These are phyloP conservation scores for Anser brachyrhynchus DNA, from an alignment of 2,113 vertebrate genomes.

Conservation along the genomic window DNA sequence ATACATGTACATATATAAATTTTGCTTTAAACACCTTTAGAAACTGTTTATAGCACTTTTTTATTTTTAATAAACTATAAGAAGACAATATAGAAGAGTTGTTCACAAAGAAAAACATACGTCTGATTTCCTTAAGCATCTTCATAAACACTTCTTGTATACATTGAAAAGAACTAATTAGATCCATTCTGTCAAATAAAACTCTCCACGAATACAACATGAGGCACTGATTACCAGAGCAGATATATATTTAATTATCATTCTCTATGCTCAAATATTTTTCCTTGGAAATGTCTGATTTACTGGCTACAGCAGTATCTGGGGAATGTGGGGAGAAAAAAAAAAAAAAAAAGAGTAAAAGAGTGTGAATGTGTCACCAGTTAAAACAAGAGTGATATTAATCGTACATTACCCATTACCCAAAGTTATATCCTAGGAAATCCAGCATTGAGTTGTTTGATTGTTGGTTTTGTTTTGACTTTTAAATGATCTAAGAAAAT, in stretches of 20 bases:
- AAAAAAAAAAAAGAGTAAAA: background rate
- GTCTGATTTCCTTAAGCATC: background rate
- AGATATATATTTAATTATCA: background rate
- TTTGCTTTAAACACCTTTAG: background rate
- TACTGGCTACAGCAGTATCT: background rate
- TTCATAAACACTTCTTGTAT: background rate
- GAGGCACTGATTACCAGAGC: background rate
- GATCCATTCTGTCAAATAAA: background rate
- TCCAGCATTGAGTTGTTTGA: background rate
- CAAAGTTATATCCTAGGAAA: background rate
- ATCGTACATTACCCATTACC: background rate
- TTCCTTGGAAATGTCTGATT: background rate
- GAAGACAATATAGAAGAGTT: background rate
- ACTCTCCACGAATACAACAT: background rate
- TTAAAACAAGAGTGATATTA: background rate
- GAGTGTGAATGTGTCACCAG: background rate
- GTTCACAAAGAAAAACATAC: background rate
- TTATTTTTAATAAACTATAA: background rate
- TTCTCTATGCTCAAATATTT: background rate
- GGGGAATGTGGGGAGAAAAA: background rate
- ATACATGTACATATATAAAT: background rate
- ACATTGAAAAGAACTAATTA: background rate
- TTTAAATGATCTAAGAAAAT: background rate
- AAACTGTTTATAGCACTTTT: background rate
- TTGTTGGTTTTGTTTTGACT: background rate